Evolutionary conservation across 2,888 invertebrate species (phyloP), one percentile per base, ranked within the genome.

Genomic region (Sphecodes monilicornis): DNA sequence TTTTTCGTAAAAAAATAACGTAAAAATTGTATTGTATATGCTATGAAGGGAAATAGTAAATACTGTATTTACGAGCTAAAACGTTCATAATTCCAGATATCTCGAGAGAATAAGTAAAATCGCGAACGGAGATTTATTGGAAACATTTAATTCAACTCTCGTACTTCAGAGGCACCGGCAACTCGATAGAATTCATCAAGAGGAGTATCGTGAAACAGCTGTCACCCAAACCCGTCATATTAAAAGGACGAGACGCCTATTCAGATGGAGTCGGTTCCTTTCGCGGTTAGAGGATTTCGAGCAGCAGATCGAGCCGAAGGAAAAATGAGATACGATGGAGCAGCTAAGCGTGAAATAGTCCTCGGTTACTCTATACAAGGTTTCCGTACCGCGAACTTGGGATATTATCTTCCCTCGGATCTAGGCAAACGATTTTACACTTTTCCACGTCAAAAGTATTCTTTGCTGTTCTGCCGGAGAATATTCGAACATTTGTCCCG

Each of bases 261-360:
- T 74, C 78, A 83, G 84, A 84, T 82, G 84, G 57, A 86, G 78
- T 39, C 78, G 78, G 85, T 89, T 89, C 78, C 74, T 84, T 54
- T 84, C 74, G 89, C 85, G 89, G 89, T 88, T 90, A 84, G 83
- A 74, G 86, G 81, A 86, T 79, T 82, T 70, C 72, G 72, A 77
- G 36, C 79, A 80, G 86, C 80, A 72, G 90, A 89, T 86, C 68
- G 68, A 89, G 90, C 89, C 87, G 91, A 84, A 88, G 90, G 92
- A 93, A 92, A 93, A 93, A 94, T 93, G 93, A 93, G 92, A 93
- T 92, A 93, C 92, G 93, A 92, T 90, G 91, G 90, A 90, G 93
- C 93, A 93, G 92, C 92, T 92, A 92, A 93, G 94, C 93, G 93
- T 93, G 93, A 94, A 94, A 93, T 94, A 94, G 93, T 93, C 91